Conservation (phyloP, 2,888 invertebrate species). For the Phaedon cochleariae region DNA sequence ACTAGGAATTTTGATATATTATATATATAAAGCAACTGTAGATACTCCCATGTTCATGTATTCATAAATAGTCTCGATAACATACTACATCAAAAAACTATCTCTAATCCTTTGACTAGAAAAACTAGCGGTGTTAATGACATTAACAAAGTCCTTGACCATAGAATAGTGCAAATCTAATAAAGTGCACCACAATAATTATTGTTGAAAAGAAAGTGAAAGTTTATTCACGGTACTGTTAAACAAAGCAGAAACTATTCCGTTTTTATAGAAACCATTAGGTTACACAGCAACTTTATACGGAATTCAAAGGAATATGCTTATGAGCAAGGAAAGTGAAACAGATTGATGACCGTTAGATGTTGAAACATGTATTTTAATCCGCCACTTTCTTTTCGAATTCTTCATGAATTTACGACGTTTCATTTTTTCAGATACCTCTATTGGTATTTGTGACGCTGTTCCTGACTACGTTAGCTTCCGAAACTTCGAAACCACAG, state of each 20-base stretch:
- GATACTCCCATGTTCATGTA: too few species aligned
- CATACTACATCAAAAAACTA: too few species aligned
- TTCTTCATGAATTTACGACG: neutral
- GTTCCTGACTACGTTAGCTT: neutral
- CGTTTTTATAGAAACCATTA: neutral
- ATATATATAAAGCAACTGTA: too few species aligned
- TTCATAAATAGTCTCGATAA: too few species aligned
- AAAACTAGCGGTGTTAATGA: neutral
- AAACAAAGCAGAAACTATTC: neutral
- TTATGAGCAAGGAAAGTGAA: neutral
- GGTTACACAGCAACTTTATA: neutral
- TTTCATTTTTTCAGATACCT: too few species aligned
- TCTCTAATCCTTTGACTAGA: too few species aligned
- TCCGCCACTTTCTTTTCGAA: neutral
- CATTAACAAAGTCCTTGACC: neutral
- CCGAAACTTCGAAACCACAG: constrained; percentile 53
- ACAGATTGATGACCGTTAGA: neutral
- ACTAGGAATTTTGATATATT: too few species aligned
- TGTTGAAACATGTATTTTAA: neutral
- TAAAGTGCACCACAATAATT: neutral
- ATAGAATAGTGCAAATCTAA: neutral
- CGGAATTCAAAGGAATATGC: neutral
- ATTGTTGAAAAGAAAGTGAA: neutral
- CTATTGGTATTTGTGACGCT: neutral
- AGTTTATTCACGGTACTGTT: neutral